Evolutionary conservation across 1,140 invertebrate genomes (phyloP), one percentile per base, ranked within the genome.

Genomic region (Mesaphorura yosii): DNA sequence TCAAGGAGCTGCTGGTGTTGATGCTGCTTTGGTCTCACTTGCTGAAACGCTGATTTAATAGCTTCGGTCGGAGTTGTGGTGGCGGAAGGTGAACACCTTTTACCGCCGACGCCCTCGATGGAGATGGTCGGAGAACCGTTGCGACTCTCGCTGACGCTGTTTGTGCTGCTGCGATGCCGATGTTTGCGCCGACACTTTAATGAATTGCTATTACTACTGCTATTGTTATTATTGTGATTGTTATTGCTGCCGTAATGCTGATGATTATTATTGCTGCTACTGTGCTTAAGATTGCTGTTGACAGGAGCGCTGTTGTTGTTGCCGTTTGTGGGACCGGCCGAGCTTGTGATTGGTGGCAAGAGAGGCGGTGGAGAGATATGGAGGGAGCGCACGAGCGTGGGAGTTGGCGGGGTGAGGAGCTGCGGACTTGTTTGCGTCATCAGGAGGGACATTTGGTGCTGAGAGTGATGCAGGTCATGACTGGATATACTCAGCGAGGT

Each of bases 21-120:
- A 20, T n/a, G 29, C 25, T 60, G 42, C 27, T 55, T 61, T 1
- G 55, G 59, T 48, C 58, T 61, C 42, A 60, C 59, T 60, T 48
- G 37, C 55, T 60, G 50, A 48, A 60, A 60, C 27, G 59, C 59
- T 15, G 59, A 60, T 40, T 47, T 57, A 19, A 46, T 52, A 1
- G 26, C 28, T 15, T 51, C 7, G 34, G 34, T 12, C 12, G 12
- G 34, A 17, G 17, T 12, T 12, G 34, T 37, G 12, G 12, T 17
- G 12, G 12, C 12, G 34, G 12, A 37, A 17, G 17, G 12, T 37
- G 12, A 17, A 12, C 34, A 12, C 17, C 12, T 37, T 37, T 17
- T 37, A 17, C 12, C 12, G 34, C 12, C 12, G 34, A 37, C 12
- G 34, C 17, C 12, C 34, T 37, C 34, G 12, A 37, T 37, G 34